Conservation (phyloP, 2,888 invertebrate genomes). For the Platycheirus rosarum region DNA sequence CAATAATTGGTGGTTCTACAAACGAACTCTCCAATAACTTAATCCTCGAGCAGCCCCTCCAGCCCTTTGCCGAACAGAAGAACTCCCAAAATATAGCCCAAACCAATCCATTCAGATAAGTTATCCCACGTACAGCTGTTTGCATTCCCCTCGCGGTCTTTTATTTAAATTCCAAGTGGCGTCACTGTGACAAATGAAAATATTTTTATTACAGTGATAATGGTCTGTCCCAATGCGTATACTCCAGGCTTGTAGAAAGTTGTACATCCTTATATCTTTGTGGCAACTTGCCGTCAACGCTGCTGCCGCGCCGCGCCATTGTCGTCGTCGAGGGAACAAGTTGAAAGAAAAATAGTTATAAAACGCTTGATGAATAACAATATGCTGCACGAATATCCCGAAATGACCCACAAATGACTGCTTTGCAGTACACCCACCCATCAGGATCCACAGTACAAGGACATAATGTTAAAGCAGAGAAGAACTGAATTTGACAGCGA, state of each 20-base stretch:
- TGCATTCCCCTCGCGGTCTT: slow-evolving; percentile 36
- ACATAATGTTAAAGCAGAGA: slow-evolving; percentile 7
- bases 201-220: slow-evolving; percentile 73
- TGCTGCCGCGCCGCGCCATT: neutral
- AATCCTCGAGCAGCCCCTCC: neutral
- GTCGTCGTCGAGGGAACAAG: slow-evolving; percentile 36
- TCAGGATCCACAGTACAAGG: slow-evolving; percentile 15
- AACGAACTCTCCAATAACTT: slow-evolving; percentile 21
- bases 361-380: slow-evolving; percentile 73
- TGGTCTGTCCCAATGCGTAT: slow-evolving; percentile 63
- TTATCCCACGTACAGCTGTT: slow-evolving; percentile 55
- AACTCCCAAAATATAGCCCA: slow-evolving; percentile 44
- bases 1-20: slow-evolving; percentile 29
- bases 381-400: slow-evolving; percentile 56
- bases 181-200: slow-evolving; percentile 73
- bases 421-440: too few species aligned
- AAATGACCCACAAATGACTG: slow-evolving; percentile 68
- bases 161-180: slow-evolving; percentile 71
- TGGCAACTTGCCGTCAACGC: neutral
- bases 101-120: slow-evolving; percentile 56
- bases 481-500: slow-evolving; percentile 39
- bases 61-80: neutral
- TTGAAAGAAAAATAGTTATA: slow-evolving; percentile 72
- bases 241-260: slow-evolving; percentile 29
- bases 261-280: neutral